Base-by-base conservation (phyloP, 1,140 invertebrate genomes). In the Ceratitis capitata region DNA sequence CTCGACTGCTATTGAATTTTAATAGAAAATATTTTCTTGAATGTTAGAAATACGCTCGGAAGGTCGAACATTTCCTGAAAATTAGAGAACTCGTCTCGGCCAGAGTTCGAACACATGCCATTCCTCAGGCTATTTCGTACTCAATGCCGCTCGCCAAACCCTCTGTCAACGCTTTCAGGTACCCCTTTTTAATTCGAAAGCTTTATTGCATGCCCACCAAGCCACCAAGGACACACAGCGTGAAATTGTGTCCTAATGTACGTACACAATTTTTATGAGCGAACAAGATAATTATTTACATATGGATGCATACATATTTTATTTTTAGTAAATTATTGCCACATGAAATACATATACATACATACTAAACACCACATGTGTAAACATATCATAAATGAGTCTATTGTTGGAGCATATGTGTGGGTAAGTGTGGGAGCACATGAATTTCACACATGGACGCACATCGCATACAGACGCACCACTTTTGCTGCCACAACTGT, bases 301-400 rank as follows among this genome's bases (percentile, higher is more conserved):
- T 78, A 78, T 78, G 69, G 32, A 39, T 19, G 69, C 19, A 47
- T 45, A 78, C 23, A 45, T 45, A 78, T 78, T 78, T 78, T 45
- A 45, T 45, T 78, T 78, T 78, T 45, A 45, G 4, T 47, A 78
- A 78, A 78, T 78, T 74, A 74, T 74, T 78, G 69, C 39, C 69
- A 26, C 39, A 78, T 78, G 69, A 45, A 45, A 23, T 42, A 61
- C 23, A 19, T 61, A 26, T 12, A 61, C 10, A 19, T 61, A 19
- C 5, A 29, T 16, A 26, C 19, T 7, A 61, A 26, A 9, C 5
- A 23, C 5, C 10, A 26, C 29, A 1, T 29, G n/a, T n/a, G n/a
- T n/a, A n/a, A n/a, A n/a, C n/a, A n/a, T n/a, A n/a, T n/a, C n/a
- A n/a, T n/a, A n/a, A n/a, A n/a, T n/a, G n/a, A n/a, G n/a, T n/a